Conservation (phyloP, 2,888 invertebrate species). For the Tetranychus truncatus region DNA sequence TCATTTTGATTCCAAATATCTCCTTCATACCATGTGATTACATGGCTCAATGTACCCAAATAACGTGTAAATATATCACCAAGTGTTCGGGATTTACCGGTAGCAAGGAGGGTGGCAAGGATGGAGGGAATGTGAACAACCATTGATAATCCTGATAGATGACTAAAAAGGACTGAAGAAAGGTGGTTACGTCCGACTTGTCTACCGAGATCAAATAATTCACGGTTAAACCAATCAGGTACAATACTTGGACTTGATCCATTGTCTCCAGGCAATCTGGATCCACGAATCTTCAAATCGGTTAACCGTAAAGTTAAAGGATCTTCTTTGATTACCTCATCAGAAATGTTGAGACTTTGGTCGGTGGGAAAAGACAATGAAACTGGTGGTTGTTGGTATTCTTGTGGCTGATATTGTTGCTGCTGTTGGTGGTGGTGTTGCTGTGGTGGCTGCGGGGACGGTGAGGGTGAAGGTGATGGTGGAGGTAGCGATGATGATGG, state of each 20-base stretch:
- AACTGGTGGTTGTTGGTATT: background rate
- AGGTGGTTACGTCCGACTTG: conserved; percentile 9
- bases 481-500: background rate
- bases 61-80: conserved; percentile 46
- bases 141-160: conserved; percentile 25
- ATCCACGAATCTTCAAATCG: background rate
- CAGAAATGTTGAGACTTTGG: background rate
- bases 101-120: conserved; percentile 22
- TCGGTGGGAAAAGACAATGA: background rate
- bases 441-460: background rate
- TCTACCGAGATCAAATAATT: conserved; percentile 4
- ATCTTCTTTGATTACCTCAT: background rate
- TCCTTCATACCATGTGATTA: conserved; percentile 55
- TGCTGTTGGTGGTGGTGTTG: background rate
- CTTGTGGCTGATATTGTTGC: no score
- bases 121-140: conserved; percentile 25
- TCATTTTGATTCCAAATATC: conserved; percentile 43
- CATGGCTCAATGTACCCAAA: conserved; percentile 55
- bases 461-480: background rate
- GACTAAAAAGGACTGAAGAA: conserved; percentile 25
- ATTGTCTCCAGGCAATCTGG: conserved; percentile 1
- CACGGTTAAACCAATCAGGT: conserved; percentile 17
- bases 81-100: conserved; percentile 24
- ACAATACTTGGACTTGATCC: conserved; percentile 5
- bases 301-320: background rate